Conservation (phyloP, 2,113 vertebrate genomes). For the Mus spicilegus region DNA sequence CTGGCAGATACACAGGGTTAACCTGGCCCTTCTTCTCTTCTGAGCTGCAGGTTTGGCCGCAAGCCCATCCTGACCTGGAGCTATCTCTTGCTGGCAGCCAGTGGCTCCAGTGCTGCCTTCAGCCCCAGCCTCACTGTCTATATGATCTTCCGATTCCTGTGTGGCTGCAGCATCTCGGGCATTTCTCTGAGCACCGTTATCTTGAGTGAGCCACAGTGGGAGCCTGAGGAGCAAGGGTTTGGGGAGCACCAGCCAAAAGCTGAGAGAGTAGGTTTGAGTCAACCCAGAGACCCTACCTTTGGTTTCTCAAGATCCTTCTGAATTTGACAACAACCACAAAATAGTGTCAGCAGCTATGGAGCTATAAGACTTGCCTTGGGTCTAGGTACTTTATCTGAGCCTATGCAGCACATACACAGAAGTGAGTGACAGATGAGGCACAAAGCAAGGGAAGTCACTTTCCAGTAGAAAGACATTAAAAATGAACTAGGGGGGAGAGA, state of each 20-base stretch:
- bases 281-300: neutral
- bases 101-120: conserved; percentile 88
- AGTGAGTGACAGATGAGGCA: neutral
- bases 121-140: conserved; percentile 86
- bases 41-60: conserved; percentile 88
- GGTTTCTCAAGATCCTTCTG: neutral
- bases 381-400: neutral
- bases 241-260: neutral
- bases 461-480: neutral
- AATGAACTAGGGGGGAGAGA: neutral
- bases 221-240: neutral
- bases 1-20: neutral
- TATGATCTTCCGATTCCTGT: conserved; percentile 88
- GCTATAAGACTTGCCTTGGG: neutral
- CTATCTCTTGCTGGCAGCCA: conserved; percentile 87
- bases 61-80: conserved; percentile 87
- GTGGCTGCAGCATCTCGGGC: conserved; percentile 90
- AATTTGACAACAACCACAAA: neutral
- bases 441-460: neutral
- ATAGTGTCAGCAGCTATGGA: neutral
- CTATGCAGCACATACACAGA: too few species aligned
- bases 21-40: neutral
- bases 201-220: conserved; percentile 85
- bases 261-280: neutral
- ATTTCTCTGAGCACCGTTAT: conserved; percentile 88